Evolutionary conservation across 2,888 invertebrate species (phyloP), one percentile per base, ranked within the genome.

Genomic region (Harpalus rufipes): DNA sequence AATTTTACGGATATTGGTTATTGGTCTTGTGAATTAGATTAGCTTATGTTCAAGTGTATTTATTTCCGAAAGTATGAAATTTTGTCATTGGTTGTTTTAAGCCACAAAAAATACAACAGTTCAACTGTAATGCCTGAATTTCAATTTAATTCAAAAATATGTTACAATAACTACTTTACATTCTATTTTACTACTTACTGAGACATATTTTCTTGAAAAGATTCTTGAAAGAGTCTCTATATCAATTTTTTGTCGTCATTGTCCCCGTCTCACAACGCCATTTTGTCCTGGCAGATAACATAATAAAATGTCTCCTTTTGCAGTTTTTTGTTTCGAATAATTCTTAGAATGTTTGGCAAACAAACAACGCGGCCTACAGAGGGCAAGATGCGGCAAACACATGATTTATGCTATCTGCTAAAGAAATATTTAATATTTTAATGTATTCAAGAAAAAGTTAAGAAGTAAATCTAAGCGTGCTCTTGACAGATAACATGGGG

Each of bases 401-500:
- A 86, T 87, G 86, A 87, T 87, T 87, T 86, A 87, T 85, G 76
- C 18, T 82, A 51, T 79, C 81, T 83, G 76, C 85, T 84, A 81
- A 85, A 86, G 86, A 86, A 85, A 85, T 86, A 87, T 87, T 87
- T 86, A 88, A 88, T 87, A 88, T 87, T 87, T 87, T 87, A 87
- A 87, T 87, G 86, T 87, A 87, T 87, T 87, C 87, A 85, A 86
- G 82, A 86, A 86, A 87, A 86, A 86, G 86, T 87, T 87, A 87
- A 88, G 88, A 88, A 88, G 87, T 87, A 87, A 88, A 87, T 87
- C 87, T 88, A 87, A 88, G 89, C 87, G 88, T 88, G 88, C 87
- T 87, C 87, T 86, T 88, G 88, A 87, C 88, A 86, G 87, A 87
- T 87, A 87, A 88, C 88, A 89, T 89, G 88, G 88, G 88, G 88